A percentile compares a stretch with the other conserved stretches of the same genome.
These are phyloP conservation scores for Colius striatus DNA, from an alignment of 2,113 vertebrate species.

Conservation along the genomic window DNA sequence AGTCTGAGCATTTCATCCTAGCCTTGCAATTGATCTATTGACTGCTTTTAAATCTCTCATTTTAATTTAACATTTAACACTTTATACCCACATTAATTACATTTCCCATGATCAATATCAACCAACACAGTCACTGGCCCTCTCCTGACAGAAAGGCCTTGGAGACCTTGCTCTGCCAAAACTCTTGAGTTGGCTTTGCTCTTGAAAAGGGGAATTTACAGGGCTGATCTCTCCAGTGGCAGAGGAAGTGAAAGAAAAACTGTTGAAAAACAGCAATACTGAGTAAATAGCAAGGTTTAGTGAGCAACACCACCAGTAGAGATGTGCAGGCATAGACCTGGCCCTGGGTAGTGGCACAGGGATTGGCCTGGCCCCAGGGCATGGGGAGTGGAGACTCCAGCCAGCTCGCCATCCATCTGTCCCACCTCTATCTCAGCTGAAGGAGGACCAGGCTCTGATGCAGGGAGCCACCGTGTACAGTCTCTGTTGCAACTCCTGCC, in stretches of 20 bases:
- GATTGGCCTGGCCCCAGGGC: not conserved
- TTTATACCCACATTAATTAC: slow-evolving; percentile 22
- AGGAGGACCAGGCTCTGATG: not conserved
- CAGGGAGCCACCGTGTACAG: not conserved
- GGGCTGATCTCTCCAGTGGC: not conserved
- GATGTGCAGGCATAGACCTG: not conserved
- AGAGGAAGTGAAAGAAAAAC: not conserved
- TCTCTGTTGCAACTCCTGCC: not conserved
- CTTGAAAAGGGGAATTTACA: accelerated
- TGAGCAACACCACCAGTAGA: not conserved
- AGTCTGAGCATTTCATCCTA: slow-evolving; percentile 42
- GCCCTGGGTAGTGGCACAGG: too few species aligned
- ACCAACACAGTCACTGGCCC: not conserved
- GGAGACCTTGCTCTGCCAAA: not conserved
- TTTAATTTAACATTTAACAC: slow-evolving; percentile 57
- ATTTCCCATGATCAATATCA: not conserved
- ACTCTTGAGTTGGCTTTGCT: not conserved
- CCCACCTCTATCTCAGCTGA: not conserved
- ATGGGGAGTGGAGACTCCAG: not conserved
- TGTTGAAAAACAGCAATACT: not conserved
- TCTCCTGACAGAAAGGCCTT: not conserved
- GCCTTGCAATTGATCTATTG: slow-evolving; percentile 37
- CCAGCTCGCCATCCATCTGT: not conserved
- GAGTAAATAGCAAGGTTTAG: not conserved
- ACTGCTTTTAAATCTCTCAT: slow-evolving; percentile 44